phyloP scores from a whole-genome alignment of 2,797 vertebrate genomes.

The Cirrhinus mrigala region DNA sequence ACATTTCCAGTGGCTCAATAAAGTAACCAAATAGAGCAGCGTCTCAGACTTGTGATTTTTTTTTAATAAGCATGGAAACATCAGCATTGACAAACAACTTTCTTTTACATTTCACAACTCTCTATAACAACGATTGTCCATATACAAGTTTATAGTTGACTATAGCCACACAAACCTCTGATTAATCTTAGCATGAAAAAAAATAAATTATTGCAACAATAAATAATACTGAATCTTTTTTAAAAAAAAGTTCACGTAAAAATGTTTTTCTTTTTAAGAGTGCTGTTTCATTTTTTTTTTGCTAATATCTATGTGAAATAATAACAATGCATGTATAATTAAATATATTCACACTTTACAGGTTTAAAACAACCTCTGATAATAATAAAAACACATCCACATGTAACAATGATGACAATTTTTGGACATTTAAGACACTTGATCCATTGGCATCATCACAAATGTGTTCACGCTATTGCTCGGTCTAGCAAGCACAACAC shows the following conservation, averaged over 20 bases:
- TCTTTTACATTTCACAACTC: slow-evolving; percentile 14
- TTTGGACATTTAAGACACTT: slow-evolving; percentile 47
- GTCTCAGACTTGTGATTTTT: background rate
- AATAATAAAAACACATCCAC: slow-evolving; percentile 29
- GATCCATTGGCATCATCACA: slow-evolving; percentile 58
- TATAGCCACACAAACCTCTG: background rate
- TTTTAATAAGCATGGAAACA: slow-evolving; percentile 51
- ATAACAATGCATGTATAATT: background rate
- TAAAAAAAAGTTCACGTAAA: slow-evolving; percentile 23
- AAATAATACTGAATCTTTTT: slow-evolving; percentile 62
- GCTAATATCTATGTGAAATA: background rate
- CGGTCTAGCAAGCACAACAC: slow-evolving; percentile 49
- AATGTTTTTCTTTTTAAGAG: slow-evolving; percentile 11
- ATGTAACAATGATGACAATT: slow-evolving; percentile 22
- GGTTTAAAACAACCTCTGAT: slow-evolving; percentile 59
- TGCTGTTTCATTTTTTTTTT: background rate
- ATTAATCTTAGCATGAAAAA: slow-evolving; percentile 23
- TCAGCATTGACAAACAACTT: slow-evolving; percentile 30
- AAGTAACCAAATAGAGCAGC: slow-evolving; percentile 21
- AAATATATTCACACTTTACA: slow-evolving; percentile 38
- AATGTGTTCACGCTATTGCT: slow-evolving; percentile 40
- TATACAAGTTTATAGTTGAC: background rate
- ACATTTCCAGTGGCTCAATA: slow-evolving; percentile 39
- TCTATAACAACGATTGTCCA: slow-evolving; percentile 4
- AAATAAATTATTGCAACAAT: slow-evolving; percentile 53